Percentiles rank a stretch among this genome's conserved stretches.
Evolutionary conservation across 2,888 invertebrate genomes (phyloP).

Genomic region (Pomacea canaliculata): DNA sequence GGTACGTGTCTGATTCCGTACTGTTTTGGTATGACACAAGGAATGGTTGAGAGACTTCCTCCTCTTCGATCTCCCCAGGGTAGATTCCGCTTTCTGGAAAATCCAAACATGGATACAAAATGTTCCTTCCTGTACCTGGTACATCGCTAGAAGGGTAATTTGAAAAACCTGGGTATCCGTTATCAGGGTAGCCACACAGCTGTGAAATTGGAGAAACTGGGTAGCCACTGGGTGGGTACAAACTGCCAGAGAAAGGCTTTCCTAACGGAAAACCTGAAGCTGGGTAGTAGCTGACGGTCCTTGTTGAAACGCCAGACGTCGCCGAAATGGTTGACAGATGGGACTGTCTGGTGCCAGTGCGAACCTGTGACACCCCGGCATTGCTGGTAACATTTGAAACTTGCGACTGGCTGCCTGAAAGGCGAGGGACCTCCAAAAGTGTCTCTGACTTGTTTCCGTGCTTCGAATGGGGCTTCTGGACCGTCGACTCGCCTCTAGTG

Average conservation of each 20-base stretch:
- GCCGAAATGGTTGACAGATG: conserved; percentile 3
- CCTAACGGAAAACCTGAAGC: conserved; percentile 9
- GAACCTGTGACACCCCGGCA: neutral
- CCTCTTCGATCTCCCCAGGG: conserved; percentile 13
- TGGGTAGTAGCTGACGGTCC: neutral
- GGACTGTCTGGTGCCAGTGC: conserved; percentile 5
- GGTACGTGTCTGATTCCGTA: neutral
- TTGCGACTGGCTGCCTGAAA: neutral
- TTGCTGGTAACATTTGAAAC: neutral
- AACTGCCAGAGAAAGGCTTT: neutral
- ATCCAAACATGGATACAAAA: conserved; percentile 8
- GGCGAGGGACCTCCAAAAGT: neutral
- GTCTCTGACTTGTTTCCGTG: neutral
- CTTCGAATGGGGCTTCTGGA: too few relatives aligned
- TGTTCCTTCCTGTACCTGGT: neutral
- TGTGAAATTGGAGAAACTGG: conserved; percentile 7
- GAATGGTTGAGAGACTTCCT: conserved; percentile 5
- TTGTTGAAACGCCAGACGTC: neutral
- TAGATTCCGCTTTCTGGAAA: conserved; percentile 10
- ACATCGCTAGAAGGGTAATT: conserved; percentile 19
- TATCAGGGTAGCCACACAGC: conserved; percentile 7
- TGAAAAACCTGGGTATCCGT: neutral
- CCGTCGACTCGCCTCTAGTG: too few relatives aligned
- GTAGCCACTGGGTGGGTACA: conserved; percentile 4
- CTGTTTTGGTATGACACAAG: neutral